Evolutionary conservation across 2,797 vertebrate genomes (phyloP), one percentile per base, ranked within the genome.

Genomic region (Streptopelia turtur): DNA sequence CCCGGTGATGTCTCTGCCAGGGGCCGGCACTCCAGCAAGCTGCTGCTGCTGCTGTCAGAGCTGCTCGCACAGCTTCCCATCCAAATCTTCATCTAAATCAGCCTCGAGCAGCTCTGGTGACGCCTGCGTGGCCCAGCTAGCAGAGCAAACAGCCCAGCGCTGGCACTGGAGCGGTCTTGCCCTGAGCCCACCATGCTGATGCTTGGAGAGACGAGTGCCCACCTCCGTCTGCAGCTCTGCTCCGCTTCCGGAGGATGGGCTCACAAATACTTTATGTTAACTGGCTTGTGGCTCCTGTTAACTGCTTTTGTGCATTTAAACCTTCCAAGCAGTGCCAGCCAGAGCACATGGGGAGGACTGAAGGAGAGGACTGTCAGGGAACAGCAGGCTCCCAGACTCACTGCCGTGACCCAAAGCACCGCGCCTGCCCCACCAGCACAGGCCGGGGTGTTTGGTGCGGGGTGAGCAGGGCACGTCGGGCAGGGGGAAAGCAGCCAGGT

Each of bases 391-490:
- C 41, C 43, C 77, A 60, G 52, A 35, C 18, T 23, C 30, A 24
- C 3, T 59, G 74, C 30, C 24, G 3, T 13, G 20, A 41, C 13
- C 89, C 27, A 41, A 57, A 89, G 52, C 43, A n/a, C 28, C 0
- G 1, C 5, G 4, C 24, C 50, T 57, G 18, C 23, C 41, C 39
- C 59, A 20, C 10, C 20, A 7, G 53, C 49, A 9, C 41, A 33
- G 33, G 23, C 55, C 3, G 3, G 47, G 69, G 47, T 28, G 8
- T 13, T 24, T 6, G 70, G 12, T 16, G 47, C 1, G 2, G 7
- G n/a, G 18, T 5, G 22, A 81, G 65, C 16, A 39, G 45, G 55
- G 78, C 59, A 55, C 64, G 3, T 1, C 0, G 1, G 20, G 66
- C 52, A 65, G 68, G 30, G 33, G 28, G 27, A 33, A 49, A 52